phyloP scores from a whole-genome alignment of 2,888 invertebrate species.

The Mycalesis mineus region DNA sequence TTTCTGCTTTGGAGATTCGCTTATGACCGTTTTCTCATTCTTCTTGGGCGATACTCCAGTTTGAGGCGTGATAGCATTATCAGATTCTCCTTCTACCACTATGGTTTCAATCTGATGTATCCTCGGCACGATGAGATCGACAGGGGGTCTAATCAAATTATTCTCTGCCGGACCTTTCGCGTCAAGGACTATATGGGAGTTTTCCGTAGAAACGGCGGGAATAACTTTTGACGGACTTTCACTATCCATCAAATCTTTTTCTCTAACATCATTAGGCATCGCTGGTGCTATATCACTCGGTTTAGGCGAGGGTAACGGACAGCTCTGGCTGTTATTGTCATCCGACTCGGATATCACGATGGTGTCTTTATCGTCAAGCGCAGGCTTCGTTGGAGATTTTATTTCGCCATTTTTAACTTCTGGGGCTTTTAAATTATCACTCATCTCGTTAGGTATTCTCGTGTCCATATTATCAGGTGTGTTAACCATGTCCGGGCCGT shows the following conservation, averaged over 20 bases:
- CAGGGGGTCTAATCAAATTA: slow-evolving; percentile 43
- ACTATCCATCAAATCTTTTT: slow-evolving; percentile 60
- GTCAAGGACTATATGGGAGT: slow-evolving; percentile 65
- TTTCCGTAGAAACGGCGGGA: slow-evolving; percentile 65
- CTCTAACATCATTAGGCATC: slow-evolving; percentile 51
- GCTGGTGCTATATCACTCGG: slow-evolving; percentile 50
- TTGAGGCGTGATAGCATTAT: slow-evolving; percentile 50
- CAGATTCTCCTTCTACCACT: slow-evolving; percentile 65
- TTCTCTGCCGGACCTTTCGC: slow-evolving; percentile 59
- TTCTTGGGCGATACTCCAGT: slow-evolving; percentile 53
- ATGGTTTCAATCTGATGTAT: slow-evolving; percentile 64
- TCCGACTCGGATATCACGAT: slow-evolving; percentile 72
- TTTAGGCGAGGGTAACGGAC: slow-evolving; percentile 69
- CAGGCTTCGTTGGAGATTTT: slow-evolving; percentile 49
- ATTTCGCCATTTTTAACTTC: slow-evolving; percentile 53
- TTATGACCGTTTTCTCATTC: slow-evolving; percentile 54
- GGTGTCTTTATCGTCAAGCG: slow-evolving; percentile 65
- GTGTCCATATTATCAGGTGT: slow-evolving; percentile 32
- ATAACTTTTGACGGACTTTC: slow-evolving; percentile 66
- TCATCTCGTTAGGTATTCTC: slow-evolving; percentile 37
- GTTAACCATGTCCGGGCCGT: slow-evolving; percentile 31
- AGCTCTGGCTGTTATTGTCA: slow-evolving; percentile 72
- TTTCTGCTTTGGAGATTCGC: slow-evolving; percentile 53
- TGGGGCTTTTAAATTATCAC: slow-evolving; percentile 41
- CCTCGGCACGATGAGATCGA: slow-evolving; percentile 58